These are phyloP conservation scores for Silvanus unidentatus DNA, from an alignment of 2,888 invertebrate species.

Conservation along the genomic window DNA sequence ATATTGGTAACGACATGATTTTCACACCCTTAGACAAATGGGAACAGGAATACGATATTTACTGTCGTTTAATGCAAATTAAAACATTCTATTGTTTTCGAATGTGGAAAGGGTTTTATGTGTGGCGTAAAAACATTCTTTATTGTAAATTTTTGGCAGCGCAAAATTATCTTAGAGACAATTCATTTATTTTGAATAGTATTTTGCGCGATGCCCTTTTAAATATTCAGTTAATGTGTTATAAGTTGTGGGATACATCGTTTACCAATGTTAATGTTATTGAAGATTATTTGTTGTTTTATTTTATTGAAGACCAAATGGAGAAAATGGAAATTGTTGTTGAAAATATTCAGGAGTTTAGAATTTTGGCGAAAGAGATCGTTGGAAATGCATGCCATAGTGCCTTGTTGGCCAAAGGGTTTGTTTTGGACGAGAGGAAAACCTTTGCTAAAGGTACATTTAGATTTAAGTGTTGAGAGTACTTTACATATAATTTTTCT, in stretches of 20 bases:
- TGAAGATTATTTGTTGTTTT: constrained; percentile 56
- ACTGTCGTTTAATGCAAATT: constrained; percentile 68
- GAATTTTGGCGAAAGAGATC: constrained; percentile 52
- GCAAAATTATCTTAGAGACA: constrained; percentile 55
- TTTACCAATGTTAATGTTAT: constrained; percentile 54
- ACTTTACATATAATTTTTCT: constrained; percentile 4
- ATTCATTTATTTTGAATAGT: constrained; percentile 69
- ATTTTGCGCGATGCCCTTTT: constrained; percentile 66
- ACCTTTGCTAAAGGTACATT: constrained; percentile 21
- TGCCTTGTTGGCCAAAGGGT: constrained; percentile 69
- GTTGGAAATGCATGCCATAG: constrained; percentile 67
- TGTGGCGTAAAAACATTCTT: constrained; percentile 48
- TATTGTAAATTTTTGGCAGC: constrained; percentile 61
- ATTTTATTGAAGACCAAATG: constrained; percentile 62
- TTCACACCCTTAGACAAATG: constrained; percentile 73
- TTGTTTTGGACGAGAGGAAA: constrained; percentile 66
- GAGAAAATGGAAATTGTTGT: constrained; percentile 39
- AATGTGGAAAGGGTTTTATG: constrained; percentile 57
- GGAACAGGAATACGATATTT: constrained; percentile 79
- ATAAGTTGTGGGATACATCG: constrained; percentile 55
- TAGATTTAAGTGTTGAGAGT: not conserved
- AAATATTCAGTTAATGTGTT: constrained; percentile 63
- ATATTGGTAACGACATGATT: constrained; percentile 63
- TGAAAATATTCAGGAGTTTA: constrained; percentile 47
- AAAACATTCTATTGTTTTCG: constrained; percentile 63